A percentile compares a stretch with the other conserved stretches of the same genome.
These are phyloP conservation scores for Cololabis saira DNA, from an alignment of 2,113 vertebrate species.

Conservation along the genomic window DNA sequence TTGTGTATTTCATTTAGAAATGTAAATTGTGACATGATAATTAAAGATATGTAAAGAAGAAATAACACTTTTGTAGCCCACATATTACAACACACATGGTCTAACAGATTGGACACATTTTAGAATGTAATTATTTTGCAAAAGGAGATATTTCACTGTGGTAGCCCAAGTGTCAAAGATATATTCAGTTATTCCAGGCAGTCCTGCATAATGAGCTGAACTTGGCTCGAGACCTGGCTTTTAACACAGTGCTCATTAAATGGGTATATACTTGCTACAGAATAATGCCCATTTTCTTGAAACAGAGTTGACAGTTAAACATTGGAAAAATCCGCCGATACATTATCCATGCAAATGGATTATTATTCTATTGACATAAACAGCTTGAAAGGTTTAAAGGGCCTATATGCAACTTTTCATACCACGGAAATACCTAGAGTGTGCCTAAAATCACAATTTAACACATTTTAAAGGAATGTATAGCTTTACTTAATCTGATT, in stretches of 20 bases:
- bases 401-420: background rate
- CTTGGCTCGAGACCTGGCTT: slow-evolving; percentile 42
- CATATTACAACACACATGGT: background rate
- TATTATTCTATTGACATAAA: slow-evolving; percentile 1
- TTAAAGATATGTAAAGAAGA: no score
- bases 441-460: no score
- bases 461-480: no score
- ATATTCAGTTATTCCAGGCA: slow-evolving; percentile 8
- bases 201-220: slow-evolving; percentile 30
- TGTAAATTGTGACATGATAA: no score
- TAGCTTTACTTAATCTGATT: no score
- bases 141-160: background rate
- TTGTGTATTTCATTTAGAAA: no score
- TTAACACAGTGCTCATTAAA: slow-evolving; percentile 54
- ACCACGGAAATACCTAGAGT: background rate
- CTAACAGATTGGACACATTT: background rate
- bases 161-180: slow-evolving; percentile 3
- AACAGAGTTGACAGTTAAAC: slow-evolving; percentile 1
- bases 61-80: no score
- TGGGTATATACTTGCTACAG: slow-evolving; percentile 40
- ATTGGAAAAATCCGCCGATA: slow-evolving; percentile 8
- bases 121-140: background rate
- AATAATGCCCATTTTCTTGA: slow-evolving; percentile 19
- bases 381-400: background rate
- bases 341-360: background rate